Percentiles rank a stretch among this genome's conserved stretches.
Evolutionary conservation across 2,113 vertebrate genomes (phyloP).

Genomic region (Erythrocebus patas): DNA sequence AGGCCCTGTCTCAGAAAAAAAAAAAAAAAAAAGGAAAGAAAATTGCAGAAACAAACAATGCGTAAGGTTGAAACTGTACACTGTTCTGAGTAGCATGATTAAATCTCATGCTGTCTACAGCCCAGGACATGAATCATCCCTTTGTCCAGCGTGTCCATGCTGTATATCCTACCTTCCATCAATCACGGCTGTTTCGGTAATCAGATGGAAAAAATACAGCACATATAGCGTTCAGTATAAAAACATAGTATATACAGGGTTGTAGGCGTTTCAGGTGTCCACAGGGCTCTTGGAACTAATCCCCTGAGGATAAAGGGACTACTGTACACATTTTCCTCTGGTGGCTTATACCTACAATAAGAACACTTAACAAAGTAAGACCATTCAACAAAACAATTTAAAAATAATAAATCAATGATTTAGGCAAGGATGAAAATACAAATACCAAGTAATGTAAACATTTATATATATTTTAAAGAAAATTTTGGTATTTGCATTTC

Average conservation of each 20-base stretch:
- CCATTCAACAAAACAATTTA: background rate
- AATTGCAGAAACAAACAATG: background rate
- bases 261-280: background rate
- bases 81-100: background rate
- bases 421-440: background rate
- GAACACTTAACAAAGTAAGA: background rate
- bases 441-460: background rate
- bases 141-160: background rate
- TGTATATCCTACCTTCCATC: background rate
- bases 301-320: background rate
- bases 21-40: background rate
- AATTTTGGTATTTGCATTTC: background rate
- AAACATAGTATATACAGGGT: background rate
- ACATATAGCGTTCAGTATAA: background rate
- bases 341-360: background rate
- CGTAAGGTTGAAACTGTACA: background rate
- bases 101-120: background rate
- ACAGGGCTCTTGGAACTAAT: background rate
- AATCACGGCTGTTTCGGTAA: background rate
- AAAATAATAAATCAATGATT: background rate
- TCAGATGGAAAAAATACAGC: background rate
- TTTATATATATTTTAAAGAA: background rate
- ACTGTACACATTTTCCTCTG: background rate
- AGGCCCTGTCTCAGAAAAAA: no score
- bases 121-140: background rate